Percentiles rank a stretch among this genome's conserved stretches.
Conservation (phyloP, 2,797 vertebrate genomes). For the Zalophus californianus region DNA sequence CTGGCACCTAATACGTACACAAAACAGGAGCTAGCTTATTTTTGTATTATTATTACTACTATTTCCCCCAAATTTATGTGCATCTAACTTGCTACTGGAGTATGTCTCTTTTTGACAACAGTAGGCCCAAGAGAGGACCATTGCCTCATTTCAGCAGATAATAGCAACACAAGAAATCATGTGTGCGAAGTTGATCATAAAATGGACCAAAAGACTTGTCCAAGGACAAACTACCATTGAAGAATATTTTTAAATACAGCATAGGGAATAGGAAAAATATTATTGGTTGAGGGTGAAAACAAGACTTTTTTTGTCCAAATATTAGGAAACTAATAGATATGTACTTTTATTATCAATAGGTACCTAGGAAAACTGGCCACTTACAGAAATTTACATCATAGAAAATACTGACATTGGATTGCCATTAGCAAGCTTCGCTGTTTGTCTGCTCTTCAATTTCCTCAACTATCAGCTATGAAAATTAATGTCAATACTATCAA, state of each 20-base stretch:
- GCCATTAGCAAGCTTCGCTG: not conserved
- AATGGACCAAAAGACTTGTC: not conserved
- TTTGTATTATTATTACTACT: not conserved
- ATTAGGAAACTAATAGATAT: not conserved
- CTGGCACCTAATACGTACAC: not conserved
- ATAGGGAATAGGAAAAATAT: not conserved
- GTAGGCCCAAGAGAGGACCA: not conserved
- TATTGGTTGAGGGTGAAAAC: not conserved
- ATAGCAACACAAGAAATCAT: not conserved
- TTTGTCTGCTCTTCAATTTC: not conserved
- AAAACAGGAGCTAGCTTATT: not conserved
- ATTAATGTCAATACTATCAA: not conserved
- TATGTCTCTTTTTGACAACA: not conserved
- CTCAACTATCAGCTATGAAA: not conserved
- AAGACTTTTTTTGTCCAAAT: not conserved
- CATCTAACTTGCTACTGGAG: not conserved
- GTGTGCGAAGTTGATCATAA: not conserved
- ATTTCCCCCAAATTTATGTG: not conserved
- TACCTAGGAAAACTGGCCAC: not conserved
- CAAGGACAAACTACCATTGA: not conserved
- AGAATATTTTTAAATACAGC: not conserved
- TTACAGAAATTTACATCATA: not conserved
- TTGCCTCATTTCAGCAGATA: not conserved
- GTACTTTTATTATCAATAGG: slow-evolving; percentile 16
- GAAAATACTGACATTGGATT: not conserved